Evolutionary conservation across 2,888 invertebrate species (phyloP), one percentile per base, ranked within the genome.

Genomic region (Neoscelio sp.): DNA sequence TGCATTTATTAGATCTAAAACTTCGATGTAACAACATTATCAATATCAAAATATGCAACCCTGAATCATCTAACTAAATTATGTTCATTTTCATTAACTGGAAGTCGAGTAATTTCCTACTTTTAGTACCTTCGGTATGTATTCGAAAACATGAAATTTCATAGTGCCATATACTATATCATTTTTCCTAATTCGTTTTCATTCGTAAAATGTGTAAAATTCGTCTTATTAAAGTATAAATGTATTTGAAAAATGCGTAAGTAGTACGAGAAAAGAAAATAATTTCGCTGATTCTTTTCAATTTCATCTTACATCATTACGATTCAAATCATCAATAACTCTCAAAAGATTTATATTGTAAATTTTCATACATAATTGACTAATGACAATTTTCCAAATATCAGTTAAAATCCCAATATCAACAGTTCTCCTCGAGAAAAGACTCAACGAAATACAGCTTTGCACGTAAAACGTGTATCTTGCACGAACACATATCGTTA

Each of bases 401-500:
- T 54, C 23, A n/a, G 2, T 52, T 13, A 13, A 18, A 48, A 26
- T 48, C 15, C 7, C 13, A 64, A 26, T 44, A 46, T 50, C 15
- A 46, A 68, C 15, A 44, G 17, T 52, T 62, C 2, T 62, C 13
- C 46, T 18, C 5, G 4, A 70, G 54, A 56, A 77, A 56, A 62
- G 64, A 68, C 23, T 33, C 62, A 62, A 68, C 50, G 54, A 68
- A 78, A 60, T 38, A 60, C 18, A 42, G 20, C 46, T 77, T 50
- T 58, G 17, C 52, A 79, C 44, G 26, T 71, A 64, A 81, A 73
- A 78, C 40, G 76, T 78, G 40, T 70, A 64, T 65, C 64, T 65
- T 80, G 68, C 60, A 80, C 62, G 52, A 81, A 81, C 76, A 77
- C 78, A 75, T 65, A 48, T 26, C 10, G 8, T 64, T 58, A 50